Conservation (phyloP, 1,140 invertebrate species). For the Drosophila repleta region DNA sequence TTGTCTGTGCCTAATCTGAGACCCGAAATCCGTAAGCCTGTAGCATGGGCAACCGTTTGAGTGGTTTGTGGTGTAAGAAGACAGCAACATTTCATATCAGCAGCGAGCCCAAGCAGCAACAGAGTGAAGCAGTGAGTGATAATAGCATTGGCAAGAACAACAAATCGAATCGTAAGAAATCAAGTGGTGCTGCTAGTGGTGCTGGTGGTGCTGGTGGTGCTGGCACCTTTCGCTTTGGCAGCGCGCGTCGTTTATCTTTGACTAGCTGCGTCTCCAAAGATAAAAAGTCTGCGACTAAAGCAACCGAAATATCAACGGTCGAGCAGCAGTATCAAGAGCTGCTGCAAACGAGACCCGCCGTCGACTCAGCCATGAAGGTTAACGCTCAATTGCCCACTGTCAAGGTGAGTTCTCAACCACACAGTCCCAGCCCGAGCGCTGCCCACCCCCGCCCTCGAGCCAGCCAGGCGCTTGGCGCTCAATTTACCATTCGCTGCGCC, state of each 20-base stretch:
- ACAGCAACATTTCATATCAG: constrained; percentile 69
- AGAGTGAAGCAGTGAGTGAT: constrained; percentile 11
- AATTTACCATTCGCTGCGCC: constrained; percentile 27
- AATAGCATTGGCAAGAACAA: constrained; percentile 20
- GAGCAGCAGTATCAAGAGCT: constrained; percentile 36
- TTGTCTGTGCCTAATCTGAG: too few species aligned
- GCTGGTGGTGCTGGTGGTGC: constrained; percentile 17
- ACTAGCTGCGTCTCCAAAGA: constrained; percentile 65
- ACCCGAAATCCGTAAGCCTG: too few species aligned
- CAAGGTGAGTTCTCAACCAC: constrained; percentile 38
- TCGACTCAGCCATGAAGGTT: constrained; percentile 38
- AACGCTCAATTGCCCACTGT: constrained; percentile 44
- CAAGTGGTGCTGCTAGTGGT: constrained; percentile 28
- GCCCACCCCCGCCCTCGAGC: background rate
- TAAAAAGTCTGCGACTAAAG: constrained; percentile 34
- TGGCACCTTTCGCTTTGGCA: constrained; percentile 68
- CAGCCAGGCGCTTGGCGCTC: background rate
- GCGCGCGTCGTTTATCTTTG: constrained; percentile 68
- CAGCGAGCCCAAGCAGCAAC: constrained; percentile 28
- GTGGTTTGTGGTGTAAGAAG: constrained; percentile 82
- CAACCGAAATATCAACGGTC: constrained; percentile 28
- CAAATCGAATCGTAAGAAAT: constrained; percentile 54
- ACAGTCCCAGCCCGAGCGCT: constrained; percentile 4
- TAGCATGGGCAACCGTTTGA: constrained; percentile 82
- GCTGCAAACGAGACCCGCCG: background rate